phyloP scores from a whole-genome alignment of 2,888 invertebrate species.

The Rambutsinella grinnellia region DNA sequence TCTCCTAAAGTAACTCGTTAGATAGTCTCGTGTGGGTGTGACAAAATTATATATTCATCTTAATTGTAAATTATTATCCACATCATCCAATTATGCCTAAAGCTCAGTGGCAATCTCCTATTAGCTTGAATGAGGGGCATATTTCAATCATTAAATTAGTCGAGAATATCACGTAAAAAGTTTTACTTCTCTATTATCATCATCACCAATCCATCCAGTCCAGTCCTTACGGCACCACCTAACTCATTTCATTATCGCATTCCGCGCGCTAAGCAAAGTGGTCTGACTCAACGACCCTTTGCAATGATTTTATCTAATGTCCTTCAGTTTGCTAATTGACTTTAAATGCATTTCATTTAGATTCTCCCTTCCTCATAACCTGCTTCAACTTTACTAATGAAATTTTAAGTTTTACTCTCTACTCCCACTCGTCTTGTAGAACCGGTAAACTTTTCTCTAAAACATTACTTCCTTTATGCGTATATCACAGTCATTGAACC shows the following conservation, averaged over 20 bases:
- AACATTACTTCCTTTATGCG: background rate
- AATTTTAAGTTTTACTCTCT: constrained; percentile 6
- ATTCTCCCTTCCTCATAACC: background rate
- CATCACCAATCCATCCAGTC: no score
- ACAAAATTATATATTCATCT: no score
- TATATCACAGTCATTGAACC: background rate
- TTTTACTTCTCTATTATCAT: no score
- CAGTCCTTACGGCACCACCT: background rate
- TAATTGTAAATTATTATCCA: no score
- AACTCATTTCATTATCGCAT: background rate
- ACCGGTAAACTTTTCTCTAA: background rate
- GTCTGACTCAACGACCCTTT: no score
- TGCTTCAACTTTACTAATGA: constrained; percentile 6
- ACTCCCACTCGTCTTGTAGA: background rate
- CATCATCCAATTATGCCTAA: no score
- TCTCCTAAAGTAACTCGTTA: no score
- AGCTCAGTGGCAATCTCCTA: no score
- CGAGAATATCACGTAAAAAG: no score
- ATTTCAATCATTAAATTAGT: no score
- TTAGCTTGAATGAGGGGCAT: no score
- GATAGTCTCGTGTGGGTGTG: no score
- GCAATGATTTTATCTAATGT: background rate
- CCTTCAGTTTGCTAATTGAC: constrained; percentile 13
- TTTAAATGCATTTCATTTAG: constrained; percentile 19
- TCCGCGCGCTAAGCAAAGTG: background rate